A percentile compares a stretch with the other conserved stretches of the same genome.
phyloP scores from a whole-genome alignment of 2,113 vertebrate species.

The Plecotus auritus region DNA sequence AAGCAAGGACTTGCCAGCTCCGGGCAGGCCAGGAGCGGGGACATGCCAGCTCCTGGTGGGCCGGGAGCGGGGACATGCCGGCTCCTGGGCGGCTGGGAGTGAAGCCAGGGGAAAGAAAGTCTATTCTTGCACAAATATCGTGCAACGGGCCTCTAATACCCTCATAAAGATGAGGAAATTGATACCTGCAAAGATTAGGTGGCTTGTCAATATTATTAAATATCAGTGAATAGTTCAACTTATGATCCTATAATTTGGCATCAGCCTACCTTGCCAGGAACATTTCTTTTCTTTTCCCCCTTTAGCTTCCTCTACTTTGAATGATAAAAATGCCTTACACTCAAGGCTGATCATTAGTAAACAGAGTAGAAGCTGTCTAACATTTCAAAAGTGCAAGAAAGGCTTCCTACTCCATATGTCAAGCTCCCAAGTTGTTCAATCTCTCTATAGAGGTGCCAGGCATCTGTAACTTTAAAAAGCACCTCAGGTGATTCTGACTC shows the following conservation, averaged over 20 bases:
- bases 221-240: not conserved
- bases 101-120: no score
- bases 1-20: no score
- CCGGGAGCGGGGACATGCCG: no score
- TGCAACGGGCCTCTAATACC: not conserved
- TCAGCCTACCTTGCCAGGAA: not conserved
- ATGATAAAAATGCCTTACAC: not conserved
- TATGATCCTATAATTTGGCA: not conserved
- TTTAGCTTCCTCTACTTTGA: conserved; percentile 13
- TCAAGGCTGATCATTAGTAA: not conserved
- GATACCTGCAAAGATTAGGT: not conserved
- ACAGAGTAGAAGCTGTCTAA: not conserved
- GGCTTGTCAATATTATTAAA: not conserved
- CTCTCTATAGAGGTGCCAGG: not conserved
- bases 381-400: not conserved
- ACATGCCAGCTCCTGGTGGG: no score
- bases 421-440: not conserved
- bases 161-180: not conserved
- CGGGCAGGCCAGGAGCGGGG: no score
- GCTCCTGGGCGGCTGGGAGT: no score
- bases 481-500: not conserved
- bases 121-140: no score
- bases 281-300: not conserved
- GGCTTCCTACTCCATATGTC: not conserved
- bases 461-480: not conserved